Conservation (phyloP, 2,113 vertebrate genomes). For the Petroica traversi region DNA sequence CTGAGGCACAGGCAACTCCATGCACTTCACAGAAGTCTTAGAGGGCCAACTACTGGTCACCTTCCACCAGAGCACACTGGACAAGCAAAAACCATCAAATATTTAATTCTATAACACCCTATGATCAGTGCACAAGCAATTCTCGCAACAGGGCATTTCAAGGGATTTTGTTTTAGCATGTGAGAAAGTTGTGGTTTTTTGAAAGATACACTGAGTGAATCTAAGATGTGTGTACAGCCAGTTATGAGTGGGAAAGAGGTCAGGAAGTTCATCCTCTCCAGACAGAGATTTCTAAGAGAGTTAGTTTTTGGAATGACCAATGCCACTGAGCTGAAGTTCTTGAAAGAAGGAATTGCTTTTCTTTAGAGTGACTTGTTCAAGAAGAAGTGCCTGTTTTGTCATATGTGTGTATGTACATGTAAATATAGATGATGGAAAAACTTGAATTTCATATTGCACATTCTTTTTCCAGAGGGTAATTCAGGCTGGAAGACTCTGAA, state of each 20-base stretch:
- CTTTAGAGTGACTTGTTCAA: neutral
- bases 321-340: neutral
- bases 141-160: neutral
- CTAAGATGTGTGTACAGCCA: neutral
- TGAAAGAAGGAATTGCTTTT: neutral
- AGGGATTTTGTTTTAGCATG: neutral
- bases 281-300: neutral
- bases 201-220: neutral
- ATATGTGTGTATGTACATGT: neutral
- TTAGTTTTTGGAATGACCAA: neutral
- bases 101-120: neutral
- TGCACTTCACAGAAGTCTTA: neutral
- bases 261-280: neutral
- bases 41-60: neutral
- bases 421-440: neutral
- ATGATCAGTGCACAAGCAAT: neutral
- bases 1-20: neutral
- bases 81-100: neutral
- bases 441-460: rapidly evolving
- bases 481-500: neutral
- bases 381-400: neutral
- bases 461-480: neutral
- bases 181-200: neutral
- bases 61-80: neutral
- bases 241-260: neutral